Base-by-base conservation (phyloP, 2,888 invertebrate species). In the Myathropa florea region DNA sequence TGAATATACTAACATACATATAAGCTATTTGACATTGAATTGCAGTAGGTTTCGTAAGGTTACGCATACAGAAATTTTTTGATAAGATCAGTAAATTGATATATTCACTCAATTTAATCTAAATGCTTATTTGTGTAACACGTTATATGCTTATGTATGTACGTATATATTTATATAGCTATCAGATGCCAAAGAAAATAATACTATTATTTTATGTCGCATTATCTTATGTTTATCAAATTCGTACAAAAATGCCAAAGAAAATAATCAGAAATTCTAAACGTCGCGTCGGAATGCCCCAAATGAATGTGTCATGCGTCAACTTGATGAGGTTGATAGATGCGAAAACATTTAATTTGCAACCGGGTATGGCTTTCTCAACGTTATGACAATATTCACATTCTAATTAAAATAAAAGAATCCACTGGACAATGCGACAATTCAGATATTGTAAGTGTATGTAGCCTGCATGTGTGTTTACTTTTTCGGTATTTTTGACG, bases 281-380 rank as follows among this genome's bases (percentile, higher is more conserved):
- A 67, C 18, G 57, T 55, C 36, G 10, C 30, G 55, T 36, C 2
- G 23, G 67, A 61, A 67, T 39, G 68, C 36, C 57, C 55, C 55
- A 53, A 81, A 63, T 68, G 68, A 57, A 81, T 63, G 30, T 75
- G n/a, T n/a, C n/a, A n/a, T n/a, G 81, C 57, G 81, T 75, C 81
- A 75, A 30, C 55, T 75, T 59, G 75, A 81, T 80, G 75, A 75
- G 75, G 21, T n/a, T 21, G 39, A 14, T 57, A 36, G 73, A 75
- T 75, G 65, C 57, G 24, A 46, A 18, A 7, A 18, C 28, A 26
- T 57, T 67, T 63, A 28, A 75, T 75, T 46, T 36, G 68, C 67
- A 61, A 65, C 57, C 18, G 24, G 55, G 57, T 61, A 67, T 61
- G 61, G 26, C 33, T 64, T 64, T 53, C 65, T 24, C 33, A 53